These are phyloP conservation scores for Misgurnus mizolepis DNA, from an alignment of 2,113 vertebrate genomes.

Conservation along the genomic window DNA sequence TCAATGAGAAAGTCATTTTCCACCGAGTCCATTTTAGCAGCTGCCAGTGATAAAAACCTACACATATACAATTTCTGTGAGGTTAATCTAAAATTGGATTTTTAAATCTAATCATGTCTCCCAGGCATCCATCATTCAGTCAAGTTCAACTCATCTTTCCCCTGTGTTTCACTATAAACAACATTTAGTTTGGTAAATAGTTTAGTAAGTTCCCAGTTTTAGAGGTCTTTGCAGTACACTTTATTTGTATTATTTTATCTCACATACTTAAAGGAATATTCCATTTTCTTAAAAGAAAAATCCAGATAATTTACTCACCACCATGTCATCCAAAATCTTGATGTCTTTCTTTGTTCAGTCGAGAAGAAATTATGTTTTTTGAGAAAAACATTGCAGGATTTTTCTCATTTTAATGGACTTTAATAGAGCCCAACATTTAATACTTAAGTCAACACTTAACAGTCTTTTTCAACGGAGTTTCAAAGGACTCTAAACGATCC, in stretches of 20 bases:
- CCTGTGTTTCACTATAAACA: constrained; percentile 27
- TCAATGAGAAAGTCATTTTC: constrained; percentile 43
- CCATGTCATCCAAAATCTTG: too few relatives aligned
- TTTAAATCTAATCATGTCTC: constrained; percentile 43
- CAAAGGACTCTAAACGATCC: too few relatives aligned
- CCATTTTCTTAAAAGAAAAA: too few relatives aligned
- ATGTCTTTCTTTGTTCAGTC: too few relatives aligned
- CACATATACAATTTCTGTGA: constrained; percentile 19
- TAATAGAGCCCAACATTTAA: too few relatives aligned
- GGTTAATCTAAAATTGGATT: constrained; percentile 42
- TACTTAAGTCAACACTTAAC: too few relatives aligned
- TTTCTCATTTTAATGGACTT: too few relatives aligned
- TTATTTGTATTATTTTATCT: neutral
- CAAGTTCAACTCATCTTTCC: constrained; percentile 10
- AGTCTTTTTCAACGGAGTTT: too few relatives aligned
- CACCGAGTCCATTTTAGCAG: constrained; percentile 42
- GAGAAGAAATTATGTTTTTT: too few relatives aligned
- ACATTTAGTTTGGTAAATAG: neutral
- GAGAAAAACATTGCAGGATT: too few relatives aligned
- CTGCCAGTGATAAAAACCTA: constrained; percentile 32
- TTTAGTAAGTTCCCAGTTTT: neutral
- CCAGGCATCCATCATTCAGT: constrained; percentile 38
- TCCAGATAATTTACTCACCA: too few relatives aligned
- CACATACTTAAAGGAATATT: neutral
- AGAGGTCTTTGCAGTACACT: neutral